Percentiles rank a stretch among this genome's conserved stretches.
Evolutionary conservation across 2,113 vertebrate genomes (phyloP).

Genomic region (Leptobrachium leishanense): DNA sequence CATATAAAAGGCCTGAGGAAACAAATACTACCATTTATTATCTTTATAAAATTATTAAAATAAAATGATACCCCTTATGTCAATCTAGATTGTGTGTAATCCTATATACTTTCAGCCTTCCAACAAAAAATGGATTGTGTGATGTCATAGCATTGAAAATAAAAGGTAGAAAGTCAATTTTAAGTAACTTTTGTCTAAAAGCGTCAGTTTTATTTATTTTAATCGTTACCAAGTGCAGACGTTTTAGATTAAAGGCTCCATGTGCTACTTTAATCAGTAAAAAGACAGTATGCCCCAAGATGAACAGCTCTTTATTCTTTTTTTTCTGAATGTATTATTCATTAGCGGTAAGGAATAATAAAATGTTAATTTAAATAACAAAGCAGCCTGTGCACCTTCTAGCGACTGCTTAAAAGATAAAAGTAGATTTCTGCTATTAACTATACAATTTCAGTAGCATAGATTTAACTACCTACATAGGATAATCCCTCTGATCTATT

Average conservation of each 20-base stretch:
- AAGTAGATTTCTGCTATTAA: slow-evolving; percentile 20
- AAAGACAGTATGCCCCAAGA: slow-evolving; percentile 1
- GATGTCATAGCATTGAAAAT: too few relatives aligned
- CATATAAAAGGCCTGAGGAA: too few relatives aligned
- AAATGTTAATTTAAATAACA: slow-evolving; percentile 43
- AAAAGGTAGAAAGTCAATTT: too few relatives aligned
- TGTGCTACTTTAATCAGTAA: slow-evolving; percentile 23
- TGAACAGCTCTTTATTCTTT: slow-evolving; percentile 23
- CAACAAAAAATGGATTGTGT: too few relatives aligned
- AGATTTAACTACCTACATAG: slow-evolving; percentile 3
- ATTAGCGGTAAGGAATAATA: slow-evolving; percentile 37
- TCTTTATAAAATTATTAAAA: too few relatives aligned
- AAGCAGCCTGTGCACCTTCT: slow-evolving; percentile 20
- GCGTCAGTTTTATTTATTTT: too few relatives aligned
- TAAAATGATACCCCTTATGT: too few relatives aligned
- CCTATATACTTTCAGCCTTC: too few relatives aligned
- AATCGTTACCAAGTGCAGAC: too few relatives aligned
- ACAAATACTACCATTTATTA: too few relatives aligned
- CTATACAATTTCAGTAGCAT: slow-evolving; percentile 20
- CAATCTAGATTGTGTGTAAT: too few relatives aligned
- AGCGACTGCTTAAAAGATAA: slow-evolving; percentile 8
- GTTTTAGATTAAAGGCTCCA: background rate
- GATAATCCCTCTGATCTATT: slow-evolving; percentile 7
- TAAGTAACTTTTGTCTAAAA: too few relatives aligned
- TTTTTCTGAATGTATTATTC: slow-evolving; percentile 46